Conservation (phyloP, 2,888 invertebrate species). For the Candidula unifasciata region DNA sequence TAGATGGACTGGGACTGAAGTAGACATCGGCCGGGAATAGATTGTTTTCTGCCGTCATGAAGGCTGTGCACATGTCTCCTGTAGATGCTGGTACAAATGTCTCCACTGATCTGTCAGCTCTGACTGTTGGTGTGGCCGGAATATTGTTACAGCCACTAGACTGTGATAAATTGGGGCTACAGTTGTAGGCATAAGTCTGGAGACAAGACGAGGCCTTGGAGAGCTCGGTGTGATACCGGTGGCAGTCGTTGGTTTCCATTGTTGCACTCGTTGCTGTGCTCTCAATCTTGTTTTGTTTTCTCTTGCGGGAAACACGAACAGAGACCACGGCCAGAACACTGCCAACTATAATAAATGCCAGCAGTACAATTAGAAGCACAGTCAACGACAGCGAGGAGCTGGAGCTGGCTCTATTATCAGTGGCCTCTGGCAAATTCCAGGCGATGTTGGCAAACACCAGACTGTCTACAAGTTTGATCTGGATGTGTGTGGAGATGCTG, state of each 20-base stretch:
- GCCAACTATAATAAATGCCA: constrained; percentile 29
- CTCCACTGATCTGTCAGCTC: background rate
- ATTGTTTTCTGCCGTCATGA: background rate
- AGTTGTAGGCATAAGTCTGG: constrained; percentile 4
- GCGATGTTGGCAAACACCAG: constrained; percentile 26
- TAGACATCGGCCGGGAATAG: background rate
- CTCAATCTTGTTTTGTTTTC: background rate
- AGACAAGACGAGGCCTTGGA: constrained; percentile 13
- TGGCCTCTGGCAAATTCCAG: background rate
- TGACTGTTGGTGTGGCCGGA: background rate
- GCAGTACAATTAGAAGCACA: constrained; percentile 13
- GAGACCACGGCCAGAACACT: constrained; percentile 15
- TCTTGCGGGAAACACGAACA: background rate
- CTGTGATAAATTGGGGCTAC: background rate
- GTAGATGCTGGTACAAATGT: background rate
- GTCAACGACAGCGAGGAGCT: background rate
- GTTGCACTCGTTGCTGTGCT: background rate
- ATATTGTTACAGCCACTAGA: background rate
- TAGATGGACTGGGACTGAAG: constrained; percentile 20
- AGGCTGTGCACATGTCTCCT: background rate
- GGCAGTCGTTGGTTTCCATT: background rate
- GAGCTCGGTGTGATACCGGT: background rate
- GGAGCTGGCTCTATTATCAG: background rate
- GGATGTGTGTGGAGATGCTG: constrained; percentile 3
- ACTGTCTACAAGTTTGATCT: constrained; percentile 31